Base-by-base conservation (phyloP, 2,797 vertebrate genomes). In the Myripristis murdjan region DNA sequence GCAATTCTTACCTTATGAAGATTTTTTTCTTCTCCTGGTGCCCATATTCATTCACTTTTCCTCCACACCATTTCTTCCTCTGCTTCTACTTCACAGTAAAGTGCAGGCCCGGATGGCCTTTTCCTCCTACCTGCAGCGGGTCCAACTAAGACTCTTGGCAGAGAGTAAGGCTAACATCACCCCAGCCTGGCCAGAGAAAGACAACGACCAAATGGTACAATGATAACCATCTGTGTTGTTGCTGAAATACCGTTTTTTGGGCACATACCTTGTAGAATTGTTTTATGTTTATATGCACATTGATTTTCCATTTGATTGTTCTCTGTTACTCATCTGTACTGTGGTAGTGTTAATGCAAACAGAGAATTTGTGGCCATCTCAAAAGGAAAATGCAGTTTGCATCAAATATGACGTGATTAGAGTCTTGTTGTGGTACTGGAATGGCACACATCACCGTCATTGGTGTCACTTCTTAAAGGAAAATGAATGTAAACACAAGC, bases 21-120 rank as follows among this genome's bases (percentile, higher is more conserved):
- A 37, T 68, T 70, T 56, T 51, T 47, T 63, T 31, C 28, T 6
- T 48, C 3, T 64, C 53, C 59, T 48, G 23, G 15, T 22, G 15
- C 46, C 6, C 28, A 59, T 4, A 20, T 7, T 54, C 9, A 33
- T 26, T 26, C 55, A 24, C 43, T 57, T 24, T 49, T 18, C 31
- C 31, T 6, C 24, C 39, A 39, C 6, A 51, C 22, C 23, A 7
- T 37, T 46, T 70, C 15, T 57, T 48, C 43, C 23, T 49, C 58
- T 73, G 23, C 31, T 24, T 77, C 16, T 64, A 39, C 59, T 81
- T 41, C 91, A 33, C 82, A 99, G 98, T 94, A 99, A 98, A 92
- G 95, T 98, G 22, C 98, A 99, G 91, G 98, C 98, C 47, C 96
- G 98, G 62, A 90, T 92, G 89, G 96, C 97, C 67, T 99, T 99